Evolutionary conservation across 2,113 vertebrate species (phyloP), one percentile per base, ranked within the genome.

Genomic region (Gnathonemus echidnorhynchus): DNA sequence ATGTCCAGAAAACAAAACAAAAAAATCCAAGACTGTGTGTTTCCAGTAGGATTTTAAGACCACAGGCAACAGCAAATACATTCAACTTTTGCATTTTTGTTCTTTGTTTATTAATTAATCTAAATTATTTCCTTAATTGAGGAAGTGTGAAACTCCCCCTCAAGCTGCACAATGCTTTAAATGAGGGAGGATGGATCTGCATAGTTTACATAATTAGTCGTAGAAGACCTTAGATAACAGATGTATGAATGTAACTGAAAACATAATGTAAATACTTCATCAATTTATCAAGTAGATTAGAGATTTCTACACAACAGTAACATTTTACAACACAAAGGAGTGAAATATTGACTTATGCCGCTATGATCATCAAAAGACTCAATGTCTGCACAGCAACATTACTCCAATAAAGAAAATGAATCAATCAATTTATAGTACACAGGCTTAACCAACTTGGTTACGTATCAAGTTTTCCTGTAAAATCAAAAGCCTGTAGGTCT

Each of bases 11-110:
- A 91, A 91, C 90, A 93, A 93, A 94, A 19, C n/a, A 24, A 92
- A 93, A 94, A 93, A 94, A 94, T 94, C 94, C 94, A 94, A 95
- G 93, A 94, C 94, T 93, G 92, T 93, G 92, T 92, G 90, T 93
- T 94, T 92, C 93, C 83, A 93, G 35, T 46, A 9, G 87, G 39
- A 46, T 88, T 45, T 88, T 88, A 62, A n/a, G 53, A 53, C 56
- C 31, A 9, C 3, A 88, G 87, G 87, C 56, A 88, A 39, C 87
- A 35, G 27, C 86, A 53, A 50, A 87, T 45, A 45, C 39, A 17
- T 39, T 45, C 31, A 42, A 10, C 31, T 45, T 62, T 62, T 62
- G 35, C 52, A 88, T 45, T 88, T 88, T 88, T 88, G 52, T 45
- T 62, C 52, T 88, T 45, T 62, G 52, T 66, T 88, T 88, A 15